These are phyloP conservation scores for Volucella inanis DNA, from an alignment of 2,888 invertebrate genomes.

Conservation along the genomic window DNA sequence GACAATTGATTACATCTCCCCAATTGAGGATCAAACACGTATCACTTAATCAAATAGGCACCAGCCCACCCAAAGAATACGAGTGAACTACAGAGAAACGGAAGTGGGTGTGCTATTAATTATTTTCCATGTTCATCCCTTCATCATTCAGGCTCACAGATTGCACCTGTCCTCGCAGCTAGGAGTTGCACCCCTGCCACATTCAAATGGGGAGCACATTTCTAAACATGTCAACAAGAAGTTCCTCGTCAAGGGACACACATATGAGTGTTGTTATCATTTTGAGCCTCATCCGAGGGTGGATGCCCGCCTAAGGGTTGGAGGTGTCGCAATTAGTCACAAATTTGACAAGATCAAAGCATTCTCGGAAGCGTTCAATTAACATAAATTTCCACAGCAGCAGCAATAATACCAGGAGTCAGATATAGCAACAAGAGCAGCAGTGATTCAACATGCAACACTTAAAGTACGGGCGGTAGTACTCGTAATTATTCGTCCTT, in stretches of 20 bases:
- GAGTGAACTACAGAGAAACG: not conserved
- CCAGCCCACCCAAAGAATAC: constrained; percentile 40
- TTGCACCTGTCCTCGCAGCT: constrained; percentile 67
- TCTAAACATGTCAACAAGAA: constrained; percentile 66
- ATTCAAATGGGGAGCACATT: constrained; percentile 23
- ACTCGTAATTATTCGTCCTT: constrained; percentile 29
- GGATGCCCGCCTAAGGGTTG: constrained; percentile 26
- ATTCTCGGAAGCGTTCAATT: constrained; percentile 76
- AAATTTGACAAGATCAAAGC: constrained; percentile 77
- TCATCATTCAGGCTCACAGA: constrained; percentile 33
- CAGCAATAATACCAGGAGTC: not conserved
- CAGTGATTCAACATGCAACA: constrained; percentile 62
- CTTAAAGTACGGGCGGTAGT: constrained; percentile 60
- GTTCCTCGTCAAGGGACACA: constrained; percentile 50
- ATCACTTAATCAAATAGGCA: constrained; percentile 73
- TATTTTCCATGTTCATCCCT: constrained; percentile 70
- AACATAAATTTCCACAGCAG: constrained; percentile 74
- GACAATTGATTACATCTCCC: constrained; percentile 71
- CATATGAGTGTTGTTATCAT: constrained; percentile 63
- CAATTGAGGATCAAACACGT: constrained; percentile 61
- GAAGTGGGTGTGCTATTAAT: constrained; percentile 59
- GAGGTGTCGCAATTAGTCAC: constrained; percentile 77
- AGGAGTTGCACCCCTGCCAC: constrained; percentile 27
- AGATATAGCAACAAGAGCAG: constrained; percentile 14
- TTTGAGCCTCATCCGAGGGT: constrained; percentile 2